Evolutionary conservation across 2,113 vertebrate genomes (phyloP), one percentile per base, ranked within the genome.

Genomic region (Solea solea): DNA sequence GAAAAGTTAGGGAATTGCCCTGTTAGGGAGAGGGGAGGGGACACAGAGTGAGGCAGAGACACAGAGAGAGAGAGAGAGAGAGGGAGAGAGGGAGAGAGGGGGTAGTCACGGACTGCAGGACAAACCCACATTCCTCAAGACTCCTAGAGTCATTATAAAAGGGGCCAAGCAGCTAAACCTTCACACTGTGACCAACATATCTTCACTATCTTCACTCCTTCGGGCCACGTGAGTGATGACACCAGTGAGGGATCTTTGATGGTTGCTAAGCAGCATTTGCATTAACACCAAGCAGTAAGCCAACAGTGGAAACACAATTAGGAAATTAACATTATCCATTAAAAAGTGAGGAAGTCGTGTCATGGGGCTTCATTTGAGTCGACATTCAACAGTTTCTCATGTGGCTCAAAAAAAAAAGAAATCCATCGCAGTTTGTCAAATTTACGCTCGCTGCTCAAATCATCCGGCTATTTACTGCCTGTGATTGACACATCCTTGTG

Each of bases 1-100:
- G 90, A 92, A 94, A 94, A 95, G 92, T 94, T 92, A 79, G 86
- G 91, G 94, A 94, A 94, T 92, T 92, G 87, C 83, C 92, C 93
- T 81, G 90, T 89, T 91, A 82, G 88, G 65, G 92, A 94, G 93
- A 94, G 95, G 94, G 92, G 94, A 94, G 90, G 90, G 89, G 82
- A 92, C 53, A 71, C 56, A 66, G 85, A 74, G 92, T 78, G 81
- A 84, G 92, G 78, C 90, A 85, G 92, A 69, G 44, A 53, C 74
- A 72, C 80, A 73, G 88, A 86, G 88, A 91, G 86, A 83, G 70
- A 75, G 87, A 57, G 79, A 80, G 90, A 52, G 75, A 73, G 79
- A 52, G 75, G 72, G 79, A 72, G 87, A 58, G 80, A 81, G 87
- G 56, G 80, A 81, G 89, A 90, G 86, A 34, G 91, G 94, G 91